A percentile compares a stretch with the other conserved stretches of the same genome.
Conservation (phyloP, 2,113 vertebrate species). For the Lamprotornis superbus region DNA sequence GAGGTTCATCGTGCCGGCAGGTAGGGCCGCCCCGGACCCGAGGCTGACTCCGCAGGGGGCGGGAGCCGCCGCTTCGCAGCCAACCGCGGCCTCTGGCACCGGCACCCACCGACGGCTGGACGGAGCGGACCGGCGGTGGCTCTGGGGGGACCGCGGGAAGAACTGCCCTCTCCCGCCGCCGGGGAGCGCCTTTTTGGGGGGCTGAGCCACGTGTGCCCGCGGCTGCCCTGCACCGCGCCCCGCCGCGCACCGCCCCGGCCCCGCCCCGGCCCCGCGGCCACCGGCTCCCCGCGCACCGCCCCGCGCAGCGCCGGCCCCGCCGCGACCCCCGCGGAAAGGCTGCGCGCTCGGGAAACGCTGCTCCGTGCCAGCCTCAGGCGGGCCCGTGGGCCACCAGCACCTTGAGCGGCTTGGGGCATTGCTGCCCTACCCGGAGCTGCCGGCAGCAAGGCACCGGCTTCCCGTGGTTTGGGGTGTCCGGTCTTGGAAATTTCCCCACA, state of each 20-base stretch:
- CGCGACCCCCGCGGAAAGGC: background rate
- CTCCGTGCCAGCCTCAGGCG: accelerated
- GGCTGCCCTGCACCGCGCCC: background rate
- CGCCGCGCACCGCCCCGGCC: background rate
- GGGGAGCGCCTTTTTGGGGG: conserved; percentile 44
- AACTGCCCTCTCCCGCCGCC: background rate
- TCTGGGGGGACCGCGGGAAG: background rate
- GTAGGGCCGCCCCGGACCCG: background rate
- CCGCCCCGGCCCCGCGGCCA: background rate
- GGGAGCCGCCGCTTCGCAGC: background rate
- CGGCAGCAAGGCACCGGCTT: background rate
- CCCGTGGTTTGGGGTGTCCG: background rate
- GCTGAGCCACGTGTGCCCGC: conserved; percentile 43
- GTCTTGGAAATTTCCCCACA: background rate
- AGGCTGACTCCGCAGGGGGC: background rate
- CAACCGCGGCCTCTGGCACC: background rate
- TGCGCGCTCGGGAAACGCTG: background rate
- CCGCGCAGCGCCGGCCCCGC: background rate
- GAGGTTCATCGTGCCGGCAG: conserved; percentile 68
- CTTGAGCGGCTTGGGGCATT: background rate
- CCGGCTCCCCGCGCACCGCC: background rate
- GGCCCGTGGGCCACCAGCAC: background rate
- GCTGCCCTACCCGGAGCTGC: background rate
- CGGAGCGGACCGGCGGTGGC: background rate
- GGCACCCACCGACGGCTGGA: background rate